Conservation (phyloP, 2,888 invertebrate species). For the Orchestes rusci region DNA sequence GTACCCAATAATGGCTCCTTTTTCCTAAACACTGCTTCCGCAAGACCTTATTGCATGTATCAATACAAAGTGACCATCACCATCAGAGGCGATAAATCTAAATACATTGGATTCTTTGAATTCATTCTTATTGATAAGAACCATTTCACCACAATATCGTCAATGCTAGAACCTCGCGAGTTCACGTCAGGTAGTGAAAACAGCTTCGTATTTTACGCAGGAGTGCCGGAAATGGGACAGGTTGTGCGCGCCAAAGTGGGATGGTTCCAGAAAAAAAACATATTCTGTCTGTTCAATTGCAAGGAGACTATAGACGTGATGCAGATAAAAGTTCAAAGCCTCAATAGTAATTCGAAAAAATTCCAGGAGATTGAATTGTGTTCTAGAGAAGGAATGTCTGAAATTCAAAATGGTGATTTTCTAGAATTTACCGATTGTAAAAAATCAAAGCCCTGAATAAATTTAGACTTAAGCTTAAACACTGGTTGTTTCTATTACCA, state of each 20-base stretch:
- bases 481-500: no score
- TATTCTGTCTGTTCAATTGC: slow-evolving; percentile 34
- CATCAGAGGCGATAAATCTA: slow-evolving; percentile 11
- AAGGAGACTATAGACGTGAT: slow-evolving; percentile 32
- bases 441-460: background rate
- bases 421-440: slow-evolving; percentile 23
- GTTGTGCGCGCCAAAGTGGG: slow-evolving; percentile 36
- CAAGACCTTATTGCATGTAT: slow-evolving; percentile 37
- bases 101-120: slow-evolving; percentile 34
- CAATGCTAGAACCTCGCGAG: slow-evolving; percentile 24
- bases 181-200: slow-evolving; percentile 25
- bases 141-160: slow-evolving; percentile 32
- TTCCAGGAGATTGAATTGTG: slow-evolving; percentile 29
- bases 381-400: slow-evolving; percentile 26
- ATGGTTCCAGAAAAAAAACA: slow-evolving; percentile 35
- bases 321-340: slow-evolving; percentile 29
- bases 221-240: slow-evolving; percentile 31
- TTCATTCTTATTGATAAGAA: slow-evolving; percentile 36
- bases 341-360: slow-evolving; percentile 18
- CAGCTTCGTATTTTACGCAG: slow-evolving; percentile 36
- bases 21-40: slow-evolving; percentile 37
- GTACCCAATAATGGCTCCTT: slow-evolving; percentile 29
- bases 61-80: slow-evolving; percentile 26
- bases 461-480: no score
- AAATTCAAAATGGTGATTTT: slow-evolving; percentile 34